A percentile compares a stretch with the other conserved stretches of the same genome.
phyloP scores from a whole-genome alignment of 2,888 invertebrate genomes.

The Deilephila porcellus region DNA sequence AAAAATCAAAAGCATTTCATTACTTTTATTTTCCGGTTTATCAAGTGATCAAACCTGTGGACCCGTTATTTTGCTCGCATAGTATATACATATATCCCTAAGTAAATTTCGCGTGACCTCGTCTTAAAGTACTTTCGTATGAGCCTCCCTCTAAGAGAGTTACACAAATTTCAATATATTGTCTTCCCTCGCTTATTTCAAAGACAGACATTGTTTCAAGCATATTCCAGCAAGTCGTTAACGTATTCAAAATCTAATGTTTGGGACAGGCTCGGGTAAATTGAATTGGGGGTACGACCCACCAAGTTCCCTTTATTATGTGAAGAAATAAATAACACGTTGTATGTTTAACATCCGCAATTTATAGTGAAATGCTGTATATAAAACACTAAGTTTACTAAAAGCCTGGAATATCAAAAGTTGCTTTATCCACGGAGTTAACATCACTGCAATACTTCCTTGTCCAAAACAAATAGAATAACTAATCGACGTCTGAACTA shows the following conservation, averaged over 20 bases:
- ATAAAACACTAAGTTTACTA: neutral
- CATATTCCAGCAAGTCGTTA: slow-evolving; percentile 21
- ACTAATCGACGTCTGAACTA: too few relatives aligned
- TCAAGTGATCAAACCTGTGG: too few relatives aligned
- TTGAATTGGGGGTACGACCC: neutral
- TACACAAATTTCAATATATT: slow-evolving; percentile 24
- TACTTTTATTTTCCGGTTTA: neutral
- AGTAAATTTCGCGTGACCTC: neutral
- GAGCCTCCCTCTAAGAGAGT: neutral
- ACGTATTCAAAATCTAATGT: slow-evolving; percentile 24
- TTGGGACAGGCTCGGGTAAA: neutral
- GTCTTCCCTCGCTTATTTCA: slow-evolving; percentile 15
- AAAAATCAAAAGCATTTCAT: too few relatives aligned
- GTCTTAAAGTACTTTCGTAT: neutral
- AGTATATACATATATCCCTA: neutral
- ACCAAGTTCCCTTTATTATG: neutral
- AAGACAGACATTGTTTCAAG: slow-evolving; percentile 23
- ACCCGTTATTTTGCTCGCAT: too few relatives aligned
- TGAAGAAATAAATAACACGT: neutral
- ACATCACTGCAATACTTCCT: too few relatives aligned
- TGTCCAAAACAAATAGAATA: too few relatives aligned
- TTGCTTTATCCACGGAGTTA: too few relatives aligned
- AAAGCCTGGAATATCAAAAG: too few relatives aligned
- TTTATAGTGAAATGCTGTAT: neutral
- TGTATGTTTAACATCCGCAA: neutral